These are phyloP conservation scores for Xiphophorus couchianus DNA, from an alignment of 2,113 vertebrate genomes.

Conservation along the genomic window DNA sequence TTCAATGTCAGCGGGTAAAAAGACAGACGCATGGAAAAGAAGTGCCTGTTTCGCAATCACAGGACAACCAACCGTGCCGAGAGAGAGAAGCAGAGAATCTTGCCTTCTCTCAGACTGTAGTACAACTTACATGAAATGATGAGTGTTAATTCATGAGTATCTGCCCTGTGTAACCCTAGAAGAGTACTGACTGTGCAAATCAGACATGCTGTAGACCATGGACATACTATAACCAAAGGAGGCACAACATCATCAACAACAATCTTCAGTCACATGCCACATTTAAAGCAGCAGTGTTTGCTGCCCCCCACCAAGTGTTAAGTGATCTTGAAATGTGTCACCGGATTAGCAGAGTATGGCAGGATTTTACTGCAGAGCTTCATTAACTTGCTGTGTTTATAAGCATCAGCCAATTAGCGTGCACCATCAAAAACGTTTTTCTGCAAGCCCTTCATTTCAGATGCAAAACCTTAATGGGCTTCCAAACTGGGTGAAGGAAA, in stretches of 20 bases:
- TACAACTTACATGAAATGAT: conserved; percentile 6
- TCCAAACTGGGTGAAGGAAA: not conserved
- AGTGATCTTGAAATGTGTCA: conserved; percentile 8
- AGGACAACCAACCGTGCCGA: not conserved
- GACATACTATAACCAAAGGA: conserved; percentile 13
- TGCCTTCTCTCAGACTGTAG: not conserved
- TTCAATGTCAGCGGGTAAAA: conserved; percentile 60
- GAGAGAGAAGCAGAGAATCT: not conserved
- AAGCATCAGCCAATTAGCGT: conserved; percentile 6
- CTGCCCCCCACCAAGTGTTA: not conserved
- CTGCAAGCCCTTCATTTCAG: not conserved
- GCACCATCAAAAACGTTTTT: conserved; percentile 28
- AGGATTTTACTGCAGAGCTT: conserved; percentile 3
- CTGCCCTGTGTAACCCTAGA: not conserved
- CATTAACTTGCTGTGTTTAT: conserved; percentile 18
- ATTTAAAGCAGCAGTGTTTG: not conserved
- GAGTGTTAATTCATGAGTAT: not conserved
- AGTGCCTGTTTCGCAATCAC: conserved; percentile 60
- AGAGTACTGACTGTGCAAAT: conserved; percentile 28
- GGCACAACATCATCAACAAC: conserved; percentile 4
- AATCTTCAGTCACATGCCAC: conserved; percentile 3
- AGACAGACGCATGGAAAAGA: conserved; percentile 36
- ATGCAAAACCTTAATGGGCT: not conserved
- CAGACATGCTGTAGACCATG: conserved; percentile 7
- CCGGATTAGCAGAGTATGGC: not conserved